A percentile compares a stretch with the other conserved stretches of the same genome.
Evolutionary conservation across 2,113 vertebrate genomes (phyloP).

Genomic region (Microcebus ravelobensis): DNA sequence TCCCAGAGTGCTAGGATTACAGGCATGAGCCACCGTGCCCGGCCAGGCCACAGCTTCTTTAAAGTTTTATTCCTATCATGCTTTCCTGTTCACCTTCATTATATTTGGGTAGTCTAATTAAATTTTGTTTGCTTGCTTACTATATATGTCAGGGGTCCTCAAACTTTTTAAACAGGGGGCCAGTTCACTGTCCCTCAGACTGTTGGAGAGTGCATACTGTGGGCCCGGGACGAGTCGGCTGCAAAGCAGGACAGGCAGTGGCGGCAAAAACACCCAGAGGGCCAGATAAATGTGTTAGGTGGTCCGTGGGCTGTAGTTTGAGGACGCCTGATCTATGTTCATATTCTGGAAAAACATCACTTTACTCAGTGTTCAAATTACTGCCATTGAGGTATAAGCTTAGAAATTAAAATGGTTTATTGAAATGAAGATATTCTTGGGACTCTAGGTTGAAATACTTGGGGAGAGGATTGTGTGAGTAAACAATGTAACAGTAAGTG

Average conservation of each 20-base stretch:
- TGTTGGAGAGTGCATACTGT: too few species aligned
- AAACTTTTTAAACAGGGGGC: too few species aligned
- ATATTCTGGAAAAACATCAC: neutral
- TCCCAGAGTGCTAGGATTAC: too few species aligned
- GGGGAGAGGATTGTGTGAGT: neutral
- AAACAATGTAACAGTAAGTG: neutral
- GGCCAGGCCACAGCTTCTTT: neutral
- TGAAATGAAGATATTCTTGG: slow-evolving; percentile 38
- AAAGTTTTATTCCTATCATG: neutral
- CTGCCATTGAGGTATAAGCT: neutral
- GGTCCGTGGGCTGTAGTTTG: too few species aligned
- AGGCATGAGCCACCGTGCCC: too few species aligned
- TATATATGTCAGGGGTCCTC: neutral
- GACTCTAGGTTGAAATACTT: neutral
- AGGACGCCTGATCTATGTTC: neutral
- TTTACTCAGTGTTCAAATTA: neutral
- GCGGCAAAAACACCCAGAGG: too few species aligned
- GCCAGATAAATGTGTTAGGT: too few species aligned
- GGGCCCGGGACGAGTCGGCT: too few species aligned
- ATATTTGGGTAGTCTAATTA: neutral
- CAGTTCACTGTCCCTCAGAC: too few species aligned
- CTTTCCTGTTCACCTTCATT: neutral
- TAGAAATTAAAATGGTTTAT: slow-evolving; percentile 43
- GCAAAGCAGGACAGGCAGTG: too few species aligned
- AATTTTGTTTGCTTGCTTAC: slow-evolving; percentile 45